A percentile compares a stretch with the other conserved stretches of the same genome.
These are phyloP conservation scores for Bombyx mori DNA, from an alignment of 1,140 invertebrate genomes.

Conservation along the genomic window ASM3026992v2 NC_085132.1:5753501-5754000, in stretches of 20 bases:
- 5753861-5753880: conserved; percentile 68
- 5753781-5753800: conserved; percentile 74
- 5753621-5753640: conserved; percentile 31
- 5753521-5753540: not conserved
- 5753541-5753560: not conserved
- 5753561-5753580: too few species aligned
- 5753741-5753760: conserved; percentile 58
- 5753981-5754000: conserved; percentile 93
- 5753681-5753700: conserved; percentile 18
- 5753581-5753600: not conserved
- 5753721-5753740: conserved; percentile 70
- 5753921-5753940: conserved; percentile 93
- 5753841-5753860: conserved; percentile 71
- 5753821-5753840: conserved; percentile 74
- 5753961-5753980: conserved; percentile 91
- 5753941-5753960: conserved; percentile 89
- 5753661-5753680: conserved; percentile 26
- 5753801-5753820: conserved; percentile 71
- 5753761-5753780: conserved; percentile 69
- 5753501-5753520: too few species aligned
- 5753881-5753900: conserved; percentile 81
- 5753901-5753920: conserved; percentile 93
- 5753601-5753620: conserved; percentile 40
- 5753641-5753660: conserved; percentile 22
- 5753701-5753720: too few species aligned